Conservation (phyloP, 2,113 vertebrate species). For the Chaetodon trifascialis region DNA sequence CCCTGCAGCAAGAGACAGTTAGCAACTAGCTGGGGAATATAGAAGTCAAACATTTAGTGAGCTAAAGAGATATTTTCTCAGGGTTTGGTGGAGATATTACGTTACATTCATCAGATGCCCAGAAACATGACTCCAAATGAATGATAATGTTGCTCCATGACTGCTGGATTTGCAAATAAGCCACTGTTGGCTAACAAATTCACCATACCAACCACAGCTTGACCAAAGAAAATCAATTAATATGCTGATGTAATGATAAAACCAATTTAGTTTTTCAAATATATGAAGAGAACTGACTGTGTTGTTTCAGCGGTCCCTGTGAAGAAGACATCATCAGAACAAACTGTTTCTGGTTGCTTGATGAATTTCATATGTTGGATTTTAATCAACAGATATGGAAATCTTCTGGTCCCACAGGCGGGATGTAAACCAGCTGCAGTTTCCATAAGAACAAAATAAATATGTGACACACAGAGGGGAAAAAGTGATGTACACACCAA, state of each 20-base stretch:
- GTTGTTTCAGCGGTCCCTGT: background rate
- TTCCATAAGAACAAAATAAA: constrained; percentile 66
- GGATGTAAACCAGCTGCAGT: constrained; percentile 50
- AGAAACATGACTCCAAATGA: background rate
- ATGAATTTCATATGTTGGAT: constrained; percentile 9
- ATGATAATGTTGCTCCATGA: background rate
- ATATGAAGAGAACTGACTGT: background rate
- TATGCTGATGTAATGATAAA: background rate
- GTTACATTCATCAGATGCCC: no score
- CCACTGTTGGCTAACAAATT: background rate
- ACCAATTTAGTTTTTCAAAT: background rate
- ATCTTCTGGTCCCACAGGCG: constrained; percentile 30
- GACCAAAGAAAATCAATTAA: background rate
- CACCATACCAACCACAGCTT: background rate
- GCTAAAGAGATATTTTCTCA: no score
- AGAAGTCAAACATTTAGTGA: background rate
- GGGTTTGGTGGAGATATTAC: no score
- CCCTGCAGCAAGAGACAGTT: background rate
- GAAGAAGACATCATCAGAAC: background rate
- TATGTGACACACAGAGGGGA: constrained; percentile 17
- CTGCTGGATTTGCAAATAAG: background rate
- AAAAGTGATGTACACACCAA: constrained; percentile 33
- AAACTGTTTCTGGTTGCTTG: constrained; percentile 9
- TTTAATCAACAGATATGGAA: constrained; percentile 34
- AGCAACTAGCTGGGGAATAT: background rate